Evolutionary conservation across 2,888 invertebrate genomes (phyloP).

Genomic region (Reticulitermes lucifugus): DNA sequence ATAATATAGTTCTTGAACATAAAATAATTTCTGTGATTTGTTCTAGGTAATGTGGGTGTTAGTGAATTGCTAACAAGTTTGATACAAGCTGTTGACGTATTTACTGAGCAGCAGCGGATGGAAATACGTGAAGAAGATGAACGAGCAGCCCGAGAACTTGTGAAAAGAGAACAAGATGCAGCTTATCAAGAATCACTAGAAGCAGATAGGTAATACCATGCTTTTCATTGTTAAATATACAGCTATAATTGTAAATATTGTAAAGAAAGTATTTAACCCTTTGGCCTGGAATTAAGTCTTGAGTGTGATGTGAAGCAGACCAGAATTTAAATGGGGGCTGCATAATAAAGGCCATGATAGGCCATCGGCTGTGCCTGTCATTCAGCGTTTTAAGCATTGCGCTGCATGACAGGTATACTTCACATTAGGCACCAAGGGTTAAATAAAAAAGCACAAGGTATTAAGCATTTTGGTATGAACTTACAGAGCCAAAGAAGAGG

Average conservation of each 20-base stretch:
- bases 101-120: conserved; percentile 77
- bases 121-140: conserved; percentile 90
- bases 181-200: conserved; percentile 92
- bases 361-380: too few relatives aligned
- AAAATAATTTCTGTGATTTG: not conserved
- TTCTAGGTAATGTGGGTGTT: conserved; percentile 82
- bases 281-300: too few relatives aligned
- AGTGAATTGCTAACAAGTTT: conserved; percentile 89
- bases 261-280: not conserved
- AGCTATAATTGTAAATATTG: not conserved
- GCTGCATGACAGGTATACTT: too few relatives aligned
- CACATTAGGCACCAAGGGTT: too few relatives aligned
- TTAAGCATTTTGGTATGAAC: not conserved
- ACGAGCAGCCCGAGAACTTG: conserved; percentile 86
- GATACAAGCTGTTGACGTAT: conserved; percentile 89
- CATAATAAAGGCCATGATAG: too few relatives aligned
- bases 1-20: not conserved
- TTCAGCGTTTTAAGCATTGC: too few relatives aligned
- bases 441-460: not conserved
- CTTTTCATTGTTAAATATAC: not conserved
- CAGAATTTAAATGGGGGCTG: too few relatives aligned
- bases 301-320: too few relatives aligned
- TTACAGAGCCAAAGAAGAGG: conserved; percentile 86
- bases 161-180: conserved; percentile 93
- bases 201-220: conserved; percentile 75